Percentiles rank a stretch among this genome's conserved stretches.
Conservation (phyloP, 2,888 invertebrate genomes). For the Acleris literana region DNA sequence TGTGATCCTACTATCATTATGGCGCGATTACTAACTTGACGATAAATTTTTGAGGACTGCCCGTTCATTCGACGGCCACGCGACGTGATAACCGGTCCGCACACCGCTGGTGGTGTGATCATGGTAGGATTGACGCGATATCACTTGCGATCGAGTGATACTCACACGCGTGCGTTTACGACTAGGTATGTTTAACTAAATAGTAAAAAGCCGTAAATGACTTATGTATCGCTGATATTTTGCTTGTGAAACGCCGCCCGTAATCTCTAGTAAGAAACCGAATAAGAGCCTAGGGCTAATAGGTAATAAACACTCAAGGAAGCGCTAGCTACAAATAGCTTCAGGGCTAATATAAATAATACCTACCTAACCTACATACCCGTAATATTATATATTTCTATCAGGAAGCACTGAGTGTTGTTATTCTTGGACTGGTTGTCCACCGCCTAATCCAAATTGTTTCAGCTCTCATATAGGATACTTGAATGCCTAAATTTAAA, state of each 20-base stretch:
- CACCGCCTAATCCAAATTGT: constrained; percentile 23
- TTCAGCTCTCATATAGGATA: constrained; percentile 28
- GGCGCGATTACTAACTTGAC: constrained; percentile 49
- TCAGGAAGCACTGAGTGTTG: constrained; percentile 13
- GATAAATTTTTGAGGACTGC: constrained; percentile 71
- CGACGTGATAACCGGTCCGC: constrained; percentile 65
- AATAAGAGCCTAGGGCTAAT: neutral
- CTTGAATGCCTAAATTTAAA: constrained; percentile 31
- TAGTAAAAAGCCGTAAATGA: constrained; percentile 40
- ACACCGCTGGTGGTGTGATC: constrained; percentile 60
- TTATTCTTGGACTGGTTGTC: constrained; percentile 11
- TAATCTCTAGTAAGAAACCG: neutral
- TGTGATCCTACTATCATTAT: constrained; percentile 45
- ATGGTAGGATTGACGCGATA: constrained; percentile 58
- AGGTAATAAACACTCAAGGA: neutral
- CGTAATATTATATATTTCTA: neutral
- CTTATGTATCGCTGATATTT: constrained; percentile 8
- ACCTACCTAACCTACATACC: neutral
- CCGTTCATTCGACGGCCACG: constrained; percentile 70
- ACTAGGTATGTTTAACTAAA: constrained; percentile 45
- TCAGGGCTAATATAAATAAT: neutral
- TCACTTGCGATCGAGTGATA: constrained; percentile 59
- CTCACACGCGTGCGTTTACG: constrained; percentile 48
- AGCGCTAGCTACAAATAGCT: neutral
- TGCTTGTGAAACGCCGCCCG: constrained; percentile 1